Base-by-base conservation (phyloP, 2,113 vertebrate genomes). In the Anoplopoma fimbria region DNA sequence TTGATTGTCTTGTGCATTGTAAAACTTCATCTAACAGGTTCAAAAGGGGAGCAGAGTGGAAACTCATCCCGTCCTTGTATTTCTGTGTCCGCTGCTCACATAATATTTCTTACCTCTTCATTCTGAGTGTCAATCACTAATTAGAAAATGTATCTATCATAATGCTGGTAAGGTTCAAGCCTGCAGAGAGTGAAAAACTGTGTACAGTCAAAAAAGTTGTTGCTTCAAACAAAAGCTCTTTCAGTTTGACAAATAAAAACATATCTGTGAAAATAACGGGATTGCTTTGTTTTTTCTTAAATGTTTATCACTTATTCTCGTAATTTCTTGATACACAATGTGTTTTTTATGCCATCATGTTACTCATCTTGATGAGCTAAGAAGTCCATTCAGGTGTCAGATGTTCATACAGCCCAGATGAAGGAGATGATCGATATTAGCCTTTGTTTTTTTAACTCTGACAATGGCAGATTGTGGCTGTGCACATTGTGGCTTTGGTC, bases 171-270 rank as follows among this genome's bases (percentile, higher is more conserved):
- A 82, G 79, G 75, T 90, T 88, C 69, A 91, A 91, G 84, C 75
- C 88, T 92, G 88, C 75, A 77, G 84, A 87, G 88, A 62, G 71
- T 63, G 63, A 87, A 63, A 77, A 82, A 75, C 84, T 86, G 85
- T 95, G 92, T 95, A 94, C 88, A 95, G 91, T 88, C 36, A 76
- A 86, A 88, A 55, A 74, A 93, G 34, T 70, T 89, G 86, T 93
- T 89, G 90, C 90, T 94, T 93, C 89, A 85, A 90, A 86, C 82
- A 88, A 92, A 91, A 89, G 78, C 90, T 95, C 88, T 92, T 93
- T 95, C 88, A 91, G 91, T 96, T 95, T 94, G 93, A 93, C 90
- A 91, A 95, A 95, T 95, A 96, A 96, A 58, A 93, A 89, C 47
- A 92, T 94, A 90, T 94, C 88, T 95, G 95, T 95, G 93, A 95